Conservation (phyloP, 1,140 invertebrate genomes). For the Heliothis virescens region DNA sequence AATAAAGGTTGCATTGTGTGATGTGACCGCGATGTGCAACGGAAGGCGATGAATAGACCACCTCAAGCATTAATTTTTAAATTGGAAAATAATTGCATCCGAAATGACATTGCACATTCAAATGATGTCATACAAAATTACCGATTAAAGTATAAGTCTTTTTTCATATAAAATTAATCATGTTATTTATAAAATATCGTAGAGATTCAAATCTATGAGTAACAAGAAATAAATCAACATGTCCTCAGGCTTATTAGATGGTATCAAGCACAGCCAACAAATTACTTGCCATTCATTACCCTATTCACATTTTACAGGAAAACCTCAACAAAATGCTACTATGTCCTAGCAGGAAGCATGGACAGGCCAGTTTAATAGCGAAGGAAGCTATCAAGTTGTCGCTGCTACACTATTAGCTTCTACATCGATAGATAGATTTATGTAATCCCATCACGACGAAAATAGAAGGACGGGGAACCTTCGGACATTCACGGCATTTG, state of each 20-base stretch:
- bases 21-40: slow-evolving; percentile 35
- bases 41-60: slow-evolving; percentile 29
- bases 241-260: not conserved
- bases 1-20: slow-evolving; percentile 31
- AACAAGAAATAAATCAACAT: not conserved
- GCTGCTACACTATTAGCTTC: slow-evolving; percentile 70
- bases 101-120: slow-evolving; percentile 14
- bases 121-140: not conserved
- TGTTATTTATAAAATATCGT: not conserved
- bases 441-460: slow-evolving; percentile 60
- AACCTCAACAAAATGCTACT: slow-evolving; percentile 29
- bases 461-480: slow-evolving; percentile 56
- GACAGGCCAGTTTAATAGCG: slow-evolving; percentile 68
- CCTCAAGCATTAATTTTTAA: slow-evolving; percentile 26
- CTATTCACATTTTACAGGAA: slow-evolving; percentile 29
- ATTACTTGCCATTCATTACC: slow-evolving; percentile 16
- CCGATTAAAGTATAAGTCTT: not conserved
- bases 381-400: slow-evolving; percentile 83
- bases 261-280: slow-evolving; percentile 12
- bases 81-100: slow-evolving; percentile 12
- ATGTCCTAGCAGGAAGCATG: slow-evolving; percentile 65
- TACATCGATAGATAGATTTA: slow-evolving; percentile 77
- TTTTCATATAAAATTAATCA: not conserved
- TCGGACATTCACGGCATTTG: slow-evolving; percentile 9
- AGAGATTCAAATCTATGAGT: not conserved